Percentiles rank a stretch among this genome's conserved stretches.
Evolutionary conservation across 1,140 invertebrate species (phyloP).

Genomic region (Diachasmimorpha longicaudata): DNA sequence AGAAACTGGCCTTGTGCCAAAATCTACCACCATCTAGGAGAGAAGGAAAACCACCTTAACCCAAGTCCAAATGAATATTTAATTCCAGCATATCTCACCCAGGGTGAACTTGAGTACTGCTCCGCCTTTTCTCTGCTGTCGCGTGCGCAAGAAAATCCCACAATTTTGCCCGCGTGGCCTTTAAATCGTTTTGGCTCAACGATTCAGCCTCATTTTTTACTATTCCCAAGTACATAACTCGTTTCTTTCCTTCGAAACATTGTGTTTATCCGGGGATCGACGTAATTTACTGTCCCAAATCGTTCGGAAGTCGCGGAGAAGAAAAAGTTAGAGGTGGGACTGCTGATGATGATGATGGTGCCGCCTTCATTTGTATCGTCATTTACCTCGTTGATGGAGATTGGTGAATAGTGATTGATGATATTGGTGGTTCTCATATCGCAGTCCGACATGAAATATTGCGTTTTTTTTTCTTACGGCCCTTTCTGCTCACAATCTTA

Average conservation of each 20-base stretch:
- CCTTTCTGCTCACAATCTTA: no score
- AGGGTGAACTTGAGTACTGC: conserved; percentile 20
- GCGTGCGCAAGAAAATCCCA: conserved; percentile 1
- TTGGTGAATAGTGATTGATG: no score
- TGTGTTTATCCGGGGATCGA: background rate
- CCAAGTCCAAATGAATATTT: conserved; percentile 52
- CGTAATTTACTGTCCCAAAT: no score
- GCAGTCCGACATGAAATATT: no score
- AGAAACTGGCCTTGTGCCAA: conserved; percentile 19
- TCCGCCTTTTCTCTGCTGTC: conserved; percentile 30
- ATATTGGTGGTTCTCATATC: no score
- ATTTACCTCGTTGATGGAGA: no score
- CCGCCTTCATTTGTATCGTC: no score
- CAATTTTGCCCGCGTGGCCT: background rate
- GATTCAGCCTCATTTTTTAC: background rate
- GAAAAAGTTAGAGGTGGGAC: no score
- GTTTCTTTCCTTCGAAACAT: background rate
- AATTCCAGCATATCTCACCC: conserved; percentile 51
- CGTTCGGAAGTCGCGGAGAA: no score
- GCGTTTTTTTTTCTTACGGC: no score
- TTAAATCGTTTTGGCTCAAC: conserved; percentile 10
- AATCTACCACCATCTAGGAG: background rate
- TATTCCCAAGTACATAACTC: background rate
- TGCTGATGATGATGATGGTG: no score
- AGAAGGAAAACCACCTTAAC: conserved; percentile 20